Conservation (phyloP, 1,140 invertebrate genomes). For the Eupeodes corollae region DNA sequence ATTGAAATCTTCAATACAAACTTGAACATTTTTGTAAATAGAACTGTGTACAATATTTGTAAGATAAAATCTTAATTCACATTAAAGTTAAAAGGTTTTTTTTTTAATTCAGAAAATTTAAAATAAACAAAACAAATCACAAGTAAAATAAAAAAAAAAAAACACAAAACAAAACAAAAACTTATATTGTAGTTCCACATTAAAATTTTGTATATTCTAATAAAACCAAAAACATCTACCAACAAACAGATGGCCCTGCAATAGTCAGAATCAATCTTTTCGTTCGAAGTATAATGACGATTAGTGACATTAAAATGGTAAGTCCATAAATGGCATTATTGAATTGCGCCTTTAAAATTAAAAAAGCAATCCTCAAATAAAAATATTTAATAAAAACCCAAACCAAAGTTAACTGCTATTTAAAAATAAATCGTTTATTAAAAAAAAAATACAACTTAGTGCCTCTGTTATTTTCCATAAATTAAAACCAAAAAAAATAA, state of each 20-base stretch:
- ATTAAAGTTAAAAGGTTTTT: too few relatives aligned
- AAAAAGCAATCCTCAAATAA: neutral
- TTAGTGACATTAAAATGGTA: constrained; percentile 98
- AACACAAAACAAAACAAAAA: constrained; percentile 1
- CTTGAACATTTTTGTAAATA: too few relatives aligned
- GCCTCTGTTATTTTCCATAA: neutral
- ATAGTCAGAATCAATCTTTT: constrained; percentile 92
- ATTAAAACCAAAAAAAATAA: too few relatives aligned
- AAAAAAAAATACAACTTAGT: constrained; percentile 4
- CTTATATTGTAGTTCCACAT: neutral
- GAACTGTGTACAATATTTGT: too few relatives aligned
- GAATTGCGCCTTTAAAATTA: too few relatives aligned
- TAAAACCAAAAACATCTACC: constrained; percentile 22
- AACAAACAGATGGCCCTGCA: constrained; percentile 75
- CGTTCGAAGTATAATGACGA: constrained; percentile 91
- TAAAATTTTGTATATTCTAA: neutral
- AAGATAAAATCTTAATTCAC: too few relatives aligned
- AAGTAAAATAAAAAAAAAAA: neutral
- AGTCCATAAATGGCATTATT: constrained; percentile 40
- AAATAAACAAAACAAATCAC: too few relatives aligned
- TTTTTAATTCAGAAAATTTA: too few relatives aligned
- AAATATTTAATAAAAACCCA: neutral
- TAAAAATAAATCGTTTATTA: constrained; percentile 1
- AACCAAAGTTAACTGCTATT: neutral
- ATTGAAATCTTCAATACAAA: too few relatives aligned